Evolutionary conservation across 2,113 vertebrate species (phyloP), one percentile per base, ranked within the genome.

Genomic region (Oncorhynchus clarkii): DNA sequence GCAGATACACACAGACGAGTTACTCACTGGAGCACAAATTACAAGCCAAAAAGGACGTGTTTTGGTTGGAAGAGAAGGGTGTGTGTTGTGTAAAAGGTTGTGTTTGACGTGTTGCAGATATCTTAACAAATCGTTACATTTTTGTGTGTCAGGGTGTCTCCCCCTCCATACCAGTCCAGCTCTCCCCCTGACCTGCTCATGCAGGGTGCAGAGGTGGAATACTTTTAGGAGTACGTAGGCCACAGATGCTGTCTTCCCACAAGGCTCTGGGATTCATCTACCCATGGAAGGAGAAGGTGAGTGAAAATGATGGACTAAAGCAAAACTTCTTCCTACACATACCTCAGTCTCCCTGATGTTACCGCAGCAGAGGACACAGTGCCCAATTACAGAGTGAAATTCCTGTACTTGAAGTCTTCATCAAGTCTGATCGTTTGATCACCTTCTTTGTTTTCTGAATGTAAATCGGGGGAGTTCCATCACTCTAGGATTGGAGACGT

Each of bases 221-320:
- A 16, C 22, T 59, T 70, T 22, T 70, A 22, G 75, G 75, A 79
- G 82, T 88, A 51, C 24, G 51, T 57, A 14, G 26, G 24, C 48
- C 65, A 72, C 64, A 6, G 12, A 16, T 66, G 24, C 26, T 85
- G 82, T 88, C 85, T 81, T 20, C 27, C 64, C 45, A 11, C n/a
- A 26, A 1, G 18, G 65, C 26, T 54, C 65, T 67, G 65, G 29
- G 14, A 54, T 54, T 18, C 14, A 54, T 54, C 51, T 54, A 13
- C 4, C 51, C 49, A 51, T 51, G 49, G 49, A 51, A 51, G 49
- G 49, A 51, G 49, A n/a, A 51, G 48, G 69, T 24, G 14, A 54
- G 3, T 54, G 14, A 54, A 54, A 54, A 54, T 54, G 0, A 45
- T 45, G 39, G 11, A 45, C 39, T 45, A 3, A 45, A 45, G 13